Base-by-base conservation (phyloP, 2,888 invertebrate species). In the Acronicta psi region DNA sequence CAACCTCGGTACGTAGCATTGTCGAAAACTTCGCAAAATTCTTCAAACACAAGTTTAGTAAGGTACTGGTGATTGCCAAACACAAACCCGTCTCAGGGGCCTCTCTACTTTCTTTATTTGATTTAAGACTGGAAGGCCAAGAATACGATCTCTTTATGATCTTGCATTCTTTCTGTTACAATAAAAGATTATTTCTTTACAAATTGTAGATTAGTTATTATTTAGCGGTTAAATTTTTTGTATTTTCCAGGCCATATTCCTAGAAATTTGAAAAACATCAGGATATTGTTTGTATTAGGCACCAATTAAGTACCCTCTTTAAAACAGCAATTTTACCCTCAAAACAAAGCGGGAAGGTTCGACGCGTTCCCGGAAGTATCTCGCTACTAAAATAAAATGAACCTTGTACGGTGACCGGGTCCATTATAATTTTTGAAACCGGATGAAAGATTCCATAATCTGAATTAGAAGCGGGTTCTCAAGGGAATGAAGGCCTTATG, bases 381-480 rank as follows among this genome's bases (percentile, higher is more conserved):
- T 29, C 29, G 2, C 4, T 29, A 29, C 29, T 11, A 29, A 29
- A 29, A 29, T 11, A 29, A 29, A 29, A 29, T 29, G 11, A 29
- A 29, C 25, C 25, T 29, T 29, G 25, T 29, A 29, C 29, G 29
- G 29, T 29, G 11, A 29, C 11, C 10, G 29, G 4, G 11, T 38
- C 17, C 25, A 23, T 37, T 17, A 17, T 17, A 13, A 40, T 38
- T 49, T 13, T n/a, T 11, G 10, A 29, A 29, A 29, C 29, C 11
- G 9, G 25, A 49, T 49, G 16, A 29, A 47, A 38, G 47, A n/a
- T 38, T 25, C 18, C 38, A 17, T 49, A 29, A 11, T 29, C 11
- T 29, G 10, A 29, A 29, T 29, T 11, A 29, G 11, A 11, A 29
- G 29, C 11, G 2, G 1, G 8, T 25, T 38, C 38, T 49, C 38